phyloP scores from a whole-genome alignment of 2,888 invertebrate genomes.

The Chrysolina americana region DNA sequence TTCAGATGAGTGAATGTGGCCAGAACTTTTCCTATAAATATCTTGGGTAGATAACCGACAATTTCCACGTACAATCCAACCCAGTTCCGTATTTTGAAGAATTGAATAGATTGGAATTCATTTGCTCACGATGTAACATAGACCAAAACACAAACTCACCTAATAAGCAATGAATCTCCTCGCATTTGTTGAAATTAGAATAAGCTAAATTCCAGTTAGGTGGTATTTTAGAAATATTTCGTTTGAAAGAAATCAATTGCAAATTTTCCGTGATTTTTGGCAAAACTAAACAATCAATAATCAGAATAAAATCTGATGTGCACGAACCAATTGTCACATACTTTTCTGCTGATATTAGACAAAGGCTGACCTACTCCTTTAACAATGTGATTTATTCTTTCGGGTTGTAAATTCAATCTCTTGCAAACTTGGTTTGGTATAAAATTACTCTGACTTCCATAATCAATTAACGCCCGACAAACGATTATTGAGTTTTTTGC shows the following conservation, averaged over 20 bases:
- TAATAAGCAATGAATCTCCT: slow-evolving; percentile 36
- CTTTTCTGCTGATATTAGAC: too few species aligned
- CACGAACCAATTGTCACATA: too few species aligned
- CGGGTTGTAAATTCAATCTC: too few species aligned
- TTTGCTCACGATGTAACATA: slow-evolving; percentile 28
- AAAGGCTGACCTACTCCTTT: too few species aligned
- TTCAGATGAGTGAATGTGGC: not conserved
- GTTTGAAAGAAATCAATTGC: slow-evolving; percentile 26
- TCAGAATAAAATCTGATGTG: not conserved
- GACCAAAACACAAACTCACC: slow-evolving; percentile 36
- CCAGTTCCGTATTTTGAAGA: slow-evolving; percentile 31
- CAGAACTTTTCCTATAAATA: not conserved
- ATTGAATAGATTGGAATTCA: slow-evolving; percentile 24
- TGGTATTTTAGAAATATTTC: slow-evolving; percentile 17
- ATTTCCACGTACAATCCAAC: slow-evolving; percentile 36
- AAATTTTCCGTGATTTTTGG: slow-evolving; percentile 32
- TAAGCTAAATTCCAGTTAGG: slow-evolving; percentile 33
- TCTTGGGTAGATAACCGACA: not conserved
- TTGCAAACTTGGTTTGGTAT: too few species aligned
- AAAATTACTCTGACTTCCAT: too few species aligned
- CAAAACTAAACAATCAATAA: slow-evolving; percentile 28
- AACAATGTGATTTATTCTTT: too few species aligned
- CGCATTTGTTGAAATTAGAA: slow-evolving; percentile 31
- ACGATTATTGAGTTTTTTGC: too few species aligned
- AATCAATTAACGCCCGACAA: too few species aligned